A percentile compares a stretch with the other conserved stretches of the same genome.
These are phyloP conservation scores for Epinotia bilunana DNA, from an alignment of 2,888 invertebrate species.

Conservation along the genomic window DNA sequence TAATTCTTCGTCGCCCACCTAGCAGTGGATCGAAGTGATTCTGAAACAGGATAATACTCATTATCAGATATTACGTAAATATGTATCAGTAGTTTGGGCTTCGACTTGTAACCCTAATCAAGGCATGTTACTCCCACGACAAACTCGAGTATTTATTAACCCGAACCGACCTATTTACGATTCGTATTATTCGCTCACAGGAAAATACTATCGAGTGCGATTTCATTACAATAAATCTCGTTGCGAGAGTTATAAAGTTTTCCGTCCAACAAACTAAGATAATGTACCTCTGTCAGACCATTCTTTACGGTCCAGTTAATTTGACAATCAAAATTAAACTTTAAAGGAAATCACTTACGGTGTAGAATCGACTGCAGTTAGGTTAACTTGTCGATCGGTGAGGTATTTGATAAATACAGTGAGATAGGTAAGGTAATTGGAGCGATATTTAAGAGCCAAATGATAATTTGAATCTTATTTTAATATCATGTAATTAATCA, in stretches of 20 bases:
- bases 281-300: conserved; percentile 67
- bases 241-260: conserved; percentile 72
- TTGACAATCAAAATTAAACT: conserved; percentile 53
- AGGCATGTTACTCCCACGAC: conserved; percentile 58
- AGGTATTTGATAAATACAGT: conserved; percentile 65
- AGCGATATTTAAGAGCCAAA: conserved; percentile 66
- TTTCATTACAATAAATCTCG: conserved; percentile 79
- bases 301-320: conserved; percentile 61
- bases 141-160: conserved; percentile 64
- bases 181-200: conserved; percentile 68
- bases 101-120: conserved; percentile 43
- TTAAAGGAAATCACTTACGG: conserved; percentile 48
- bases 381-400: conserved; percentile 52
- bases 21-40: no score
- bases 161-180: conserved; percentile 69
- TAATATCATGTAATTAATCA: conserved; percentile 48
- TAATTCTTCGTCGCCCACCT: no score
- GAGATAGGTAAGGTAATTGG: conserved; percentile 70
- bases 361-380: conserved; percentile 47
- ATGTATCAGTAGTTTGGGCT: conserved; percentile 4
- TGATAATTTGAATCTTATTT: conserved; percentile 60
- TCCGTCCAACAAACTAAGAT: conserved; percentile 73
- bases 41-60: no score
- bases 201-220: conserved; percentile 72
- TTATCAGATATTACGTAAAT: background rate